Evolutionary conservation across 1,140 invertebrate species (phyloP), one percentile per base, ranked within the genome.

Genomic region (Drosophila takahashii): DNA sequence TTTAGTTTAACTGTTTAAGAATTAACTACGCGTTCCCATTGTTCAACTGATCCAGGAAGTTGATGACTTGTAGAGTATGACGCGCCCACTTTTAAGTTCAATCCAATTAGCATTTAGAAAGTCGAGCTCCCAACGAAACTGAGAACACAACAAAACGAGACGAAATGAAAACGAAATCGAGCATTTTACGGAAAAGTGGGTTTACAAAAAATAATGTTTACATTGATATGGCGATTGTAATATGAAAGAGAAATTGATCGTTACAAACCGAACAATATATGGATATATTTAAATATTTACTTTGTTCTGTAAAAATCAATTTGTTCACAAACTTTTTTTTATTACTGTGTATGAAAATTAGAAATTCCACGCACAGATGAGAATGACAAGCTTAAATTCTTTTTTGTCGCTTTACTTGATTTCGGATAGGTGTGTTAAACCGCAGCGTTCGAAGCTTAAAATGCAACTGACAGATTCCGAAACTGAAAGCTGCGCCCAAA

Each of bases 391-490:
- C 9, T 44, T 34, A 45, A 16, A n/a, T 50, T 36, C n/a, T 11
- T 8, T 29, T 4, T 16, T 45, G 26, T 13, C 32, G 37, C 39
- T 69, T 51, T 27, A 34, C 15, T 27, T 45, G 26, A 37, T 51
- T 56, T 9, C 36, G 45, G 26, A n/a, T n/a, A 57, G 27, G 47
- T 32, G 47, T 50, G 13, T 37, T 26, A 53, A 57, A 72, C 78
- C 61, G 81, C 47, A 48, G n/a, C n/a, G 64, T 29, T 41, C 52
- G 53, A 11, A 47, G 83, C 60, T 79, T 71, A 18, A 83, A 75
- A 86, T 79, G 65, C 64, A 76, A 86, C 81, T 86, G 60, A 65
- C 60, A 36, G 42, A 54, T 60, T 61, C 27, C 8, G 34, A 60
- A 80, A 66, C 51, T 32, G 50, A 81, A 79, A 79, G 65, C 64